Base-by-base conservation (phyloP, 2,888 invertebrate genomes). In the Lasius fuliginosus region DNA sequence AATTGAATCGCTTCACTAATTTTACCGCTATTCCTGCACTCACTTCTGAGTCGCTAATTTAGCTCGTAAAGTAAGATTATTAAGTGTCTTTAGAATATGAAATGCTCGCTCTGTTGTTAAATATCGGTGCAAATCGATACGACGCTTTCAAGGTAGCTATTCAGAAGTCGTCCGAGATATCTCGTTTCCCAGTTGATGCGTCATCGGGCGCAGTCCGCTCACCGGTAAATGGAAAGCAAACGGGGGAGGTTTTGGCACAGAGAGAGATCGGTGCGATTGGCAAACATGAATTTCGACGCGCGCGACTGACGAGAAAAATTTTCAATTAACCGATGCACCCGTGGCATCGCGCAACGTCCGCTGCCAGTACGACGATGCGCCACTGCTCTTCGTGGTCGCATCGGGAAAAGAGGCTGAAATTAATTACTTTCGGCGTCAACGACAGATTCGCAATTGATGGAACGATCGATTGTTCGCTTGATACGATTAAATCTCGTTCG, bases 141-240 rank as follows among this genome's bases (percentile, higher is more conserved):
- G 23, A 71, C 3, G 58, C 60, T 73, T 71, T 36, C 60, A 46
- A 36, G 60, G 42, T 46, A 3, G 33, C 60, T 60, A 62, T 46
- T 60, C 73, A 81, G 79, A 73, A 73, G 60, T 81, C 46, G 79
- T 23, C 42, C 77, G 58, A 79, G 58, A 73, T 81, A 81, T 60
- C 73, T 73, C 58, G 33, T 46, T 23, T 60, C 46, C 18, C 40
- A 9, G 33, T 46, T 60, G 60, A 71, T 82, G 87, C 82, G 73
- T 85, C 84, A 86, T 88, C 89, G 87, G 89, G 86, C 86, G 90
- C 84, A 85, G 75, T 56, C 79, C 79, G 74, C 86, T 23, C 68
- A 56, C 68, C 81, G 88, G 86, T 87, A 94, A 93, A 94, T 94
- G 92, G 93, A 93, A 93, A 93, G 92, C 90, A 94, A 94, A 94